phyloP scores from a whole-genome alignment of 2,797 vertebrate genomes.

The Pseudochirops cupreus region DNA sequence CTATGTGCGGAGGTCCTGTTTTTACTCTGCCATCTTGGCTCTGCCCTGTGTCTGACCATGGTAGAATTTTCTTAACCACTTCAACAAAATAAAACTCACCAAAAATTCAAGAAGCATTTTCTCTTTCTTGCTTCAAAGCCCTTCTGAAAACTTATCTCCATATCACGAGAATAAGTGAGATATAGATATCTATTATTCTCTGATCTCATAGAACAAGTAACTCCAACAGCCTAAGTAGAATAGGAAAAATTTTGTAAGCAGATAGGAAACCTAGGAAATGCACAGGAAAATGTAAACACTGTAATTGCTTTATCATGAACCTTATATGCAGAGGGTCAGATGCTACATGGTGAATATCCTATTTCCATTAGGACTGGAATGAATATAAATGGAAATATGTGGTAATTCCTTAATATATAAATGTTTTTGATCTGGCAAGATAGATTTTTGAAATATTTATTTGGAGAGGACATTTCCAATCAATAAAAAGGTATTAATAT shows the following conservation, averaged over 20 bases:
- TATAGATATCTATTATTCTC: not conserved
- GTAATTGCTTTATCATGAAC: not conserved
- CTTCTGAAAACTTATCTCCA: not conserved
- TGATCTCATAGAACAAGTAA: not conserved
- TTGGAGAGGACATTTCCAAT: not conserved
- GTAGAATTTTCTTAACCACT: not conserved
- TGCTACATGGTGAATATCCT: not conserved
- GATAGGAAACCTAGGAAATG: not conserved
- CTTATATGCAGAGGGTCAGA: not conserved
- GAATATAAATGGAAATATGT: not conserved
- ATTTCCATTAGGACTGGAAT: not conserved
- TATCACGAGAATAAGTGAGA: not conserved
- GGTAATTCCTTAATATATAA: not conserved
- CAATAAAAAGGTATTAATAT: not conserved
- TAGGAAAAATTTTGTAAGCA: not conserved
- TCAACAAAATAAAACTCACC: not conserved
- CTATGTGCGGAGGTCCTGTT: too few relatives aligned
- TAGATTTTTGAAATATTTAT: constrained; percentile 22
- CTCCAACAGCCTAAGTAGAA: not conserved
- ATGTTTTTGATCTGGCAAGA: constrained; percentile 2
- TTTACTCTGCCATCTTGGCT: too few relatives aligned
- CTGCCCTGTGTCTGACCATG: too few relatives aligned
- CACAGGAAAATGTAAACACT: not conserved
- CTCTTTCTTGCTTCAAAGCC: not conserved
- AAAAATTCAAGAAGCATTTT: not conserved